phyloP scores from a whole-genome alignment of 2,888 invertebrate species.

The Argynnis bischoffii region DNA sequence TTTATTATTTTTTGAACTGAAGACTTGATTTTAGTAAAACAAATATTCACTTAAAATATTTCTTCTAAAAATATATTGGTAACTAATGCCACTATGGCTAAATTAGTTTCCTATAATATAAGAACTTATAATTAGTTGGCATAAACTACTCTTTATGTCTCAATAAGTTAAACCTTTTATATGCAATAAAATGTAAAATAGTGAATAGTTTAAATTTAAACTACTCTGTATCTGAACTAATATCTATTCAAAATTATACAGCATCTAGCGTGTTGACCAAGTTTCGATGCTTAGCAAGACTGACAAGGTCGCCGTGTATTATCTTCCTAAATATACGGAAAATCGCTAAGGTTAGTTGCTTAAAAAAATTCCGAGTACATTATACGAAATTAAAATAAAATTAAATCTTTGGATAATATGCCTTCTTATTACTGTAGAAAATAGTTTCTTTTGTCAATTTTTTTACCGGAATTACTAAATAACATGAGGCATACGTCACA shows the following conservation, averaged over 20 bases:
- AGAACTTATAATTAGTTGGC: background rate
- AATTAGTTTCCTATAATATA: too few species aligned
- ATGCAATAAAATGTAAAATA: background rate
- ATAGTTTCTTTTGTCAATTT: too few species aligned
- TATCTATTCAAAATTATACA: background rate
- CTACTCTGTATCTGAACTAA: background rate
- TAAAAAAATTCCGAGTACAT: constrained; percentile 3
- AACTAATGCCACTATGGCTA: too few species aligned
- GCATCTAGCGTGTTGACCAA: constrained; percentile 11
- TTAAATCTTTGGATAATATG: background rate
- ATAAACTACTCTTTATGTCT: background rate
- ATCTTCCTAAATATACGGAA: constrained; percentile 29
- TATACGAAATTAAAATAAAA: background rate
- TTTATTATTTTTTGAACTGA: background rate
- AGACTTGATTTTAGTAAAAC: too few species aligned
- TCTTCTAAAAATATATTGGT: too few species aligned
- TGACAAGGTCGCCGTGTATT: constrained; percentile 26
- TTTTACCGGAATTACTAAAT: background rate
- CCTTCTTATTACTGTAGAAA: too few species aligned
- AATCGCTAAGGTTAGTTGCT: constrained; percentile 23
- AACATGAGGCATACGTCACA: background rate
- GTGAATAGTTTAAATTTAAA: background rate
- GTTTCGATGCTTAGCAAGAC: constrained; percentile 14
- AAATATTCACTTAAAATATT: too few species aligned
- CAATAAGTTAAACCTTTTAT: background rate